phyloP scores from a whole-genome alignment of 2,888 invertebrate genomes.

The Pteria penguin region DNA sequence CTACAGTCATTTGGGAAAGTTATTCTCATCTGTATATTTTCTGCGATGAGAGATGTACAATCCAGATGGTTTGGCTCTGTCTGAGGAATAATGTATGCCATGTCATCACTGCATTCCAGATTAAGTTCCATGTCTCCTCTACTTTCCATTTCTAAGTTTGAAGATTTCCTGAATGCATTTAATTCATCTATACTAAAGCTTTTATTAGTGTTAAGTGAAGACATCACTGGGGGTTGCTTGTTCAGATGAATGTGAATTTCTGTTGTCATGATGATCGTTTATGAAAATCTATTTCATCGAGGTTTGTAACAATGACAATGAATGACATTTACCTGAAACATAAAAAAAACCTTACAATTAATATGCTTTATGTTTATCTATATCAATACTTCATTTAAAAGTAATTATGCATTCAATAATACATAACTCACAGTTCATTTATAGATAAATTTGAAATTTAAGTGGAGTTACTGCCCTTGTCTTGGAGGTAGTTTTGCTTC shows the following conservation, averaged over 20 bases:
- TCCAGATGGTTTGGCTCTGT: not conserved
- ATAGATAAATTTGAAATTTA: too few relatives aligned
- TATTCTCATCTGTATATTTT: slow-evolving; percentile 46
- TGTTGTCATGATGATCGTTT: not conserved
- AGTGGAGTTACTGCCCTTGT: too few relatives aligned
- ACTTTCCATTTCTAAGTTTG: not conserved
- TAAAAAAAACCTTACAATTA: too few relatives aligned
- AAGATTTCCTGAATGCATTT: slow-evolving; percentile 7
- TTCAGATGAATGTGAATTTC: slow-evolving; percentile 1
- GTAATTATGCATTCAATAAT: too few relatives aligned
- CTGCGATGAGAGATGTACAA: slow-evolving; percentile 31
- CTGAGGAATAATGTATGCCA: slow-evolving; percentile 23
- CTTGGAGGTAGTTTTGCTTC: too few relatives aligned
- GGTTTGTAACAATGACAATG: too few relatives aligned
- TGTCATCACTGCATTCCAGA: slow-evolving; percentile 57
- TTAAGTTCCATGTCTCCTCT: slow-evolving; percentile 42
- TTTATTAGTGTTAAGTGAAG: slow-evolving; percentile 5
- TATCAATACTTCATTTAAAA: too few relatives aligned
- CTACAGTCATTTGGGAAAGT: slow-evolving; percentile 36
- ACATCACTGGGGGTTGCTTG: not conserved
- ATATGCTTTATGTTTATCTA: too few relatives aligned
- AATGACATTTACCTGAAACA: too few relatives aligned
- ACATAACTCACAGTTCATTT: too few relatives aligned
- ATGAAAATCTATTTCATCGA: not conserved
- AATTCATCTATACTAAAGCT: slow-evolving; percentile 4